These are phyloP conservation scores for Dunckerocampus dactyliophorus DNA, from an alignment of 2,113 vertebrate species.

Conservation along the genomic window DNA sequence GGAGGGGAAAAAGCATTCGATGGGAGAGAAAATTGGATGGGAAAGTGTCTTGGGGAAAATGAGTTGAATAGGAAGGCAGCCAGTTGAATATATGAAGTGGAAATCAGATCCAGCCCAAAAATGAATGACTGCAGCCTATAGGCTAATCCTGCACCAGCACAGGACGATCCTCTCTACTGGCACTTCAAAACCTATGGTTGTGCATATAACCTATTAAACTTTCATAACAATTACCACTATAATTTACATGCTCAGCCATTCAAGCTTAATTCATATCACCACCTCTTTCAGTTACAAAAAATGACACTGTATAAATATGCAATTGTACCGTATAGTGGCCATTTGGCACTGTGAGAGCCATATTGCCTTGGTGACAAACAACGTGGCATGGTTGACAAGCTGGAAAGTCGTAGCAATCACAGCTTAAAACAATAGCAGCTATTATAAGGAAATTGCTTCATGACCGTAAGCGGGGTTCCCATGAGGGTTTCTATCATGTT, in stretches of 20 bases:
- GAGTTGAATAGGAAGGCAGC: constrained; percentile 59
- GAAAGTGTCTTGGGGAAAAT: constrained; percentile 64
- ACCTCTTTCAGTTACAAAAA: constrained; percentile 62
- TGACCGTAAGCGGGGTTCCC: background rate
- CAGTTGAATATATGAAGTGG: constrained; percentile 63
- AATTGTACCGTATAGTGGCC: constrained; percentile 45
- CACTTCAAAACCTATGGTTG: constrained; percentile 48
- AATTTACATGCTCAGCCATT: constrained; percentile 67
- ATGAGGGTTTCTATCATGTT: background rate
- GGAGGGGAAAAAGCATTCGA: constrained; percentile 27
- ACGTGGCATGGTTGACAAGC: constrained; percentile 44
- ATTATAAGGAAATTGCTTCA: background rate
- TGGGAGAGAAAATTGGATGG: constrained; percentile 71
- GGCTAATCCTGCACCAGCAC: constrained; percentile 27
- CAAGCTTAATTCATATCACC: constrained; percentile 56
- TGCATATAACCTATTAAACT: constrained; percentile 59
- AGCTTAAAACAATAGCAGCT: background rate
- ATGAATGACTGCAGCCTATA: constrained; percentile 47
- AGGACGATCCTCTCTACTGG: constrained; percentile 27
- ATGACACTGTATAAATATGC: constrained; percentile 65
- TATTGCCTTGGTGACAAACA: constrained; percentile 57
- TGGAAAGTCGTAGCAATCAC: constrained; percentile 18
- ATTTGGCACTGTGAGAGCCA: constrained; percentile 55
- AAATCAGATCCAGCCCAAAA: constrained; percentile 60
- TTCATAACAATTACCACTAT: constrained; percentile 60